Evolutionary conservation across 2,113 vertebrate genomes (phyloP), one percentile per base, ranked within the genome.

Genomic region (Oreocharis arfaki): DNA sequence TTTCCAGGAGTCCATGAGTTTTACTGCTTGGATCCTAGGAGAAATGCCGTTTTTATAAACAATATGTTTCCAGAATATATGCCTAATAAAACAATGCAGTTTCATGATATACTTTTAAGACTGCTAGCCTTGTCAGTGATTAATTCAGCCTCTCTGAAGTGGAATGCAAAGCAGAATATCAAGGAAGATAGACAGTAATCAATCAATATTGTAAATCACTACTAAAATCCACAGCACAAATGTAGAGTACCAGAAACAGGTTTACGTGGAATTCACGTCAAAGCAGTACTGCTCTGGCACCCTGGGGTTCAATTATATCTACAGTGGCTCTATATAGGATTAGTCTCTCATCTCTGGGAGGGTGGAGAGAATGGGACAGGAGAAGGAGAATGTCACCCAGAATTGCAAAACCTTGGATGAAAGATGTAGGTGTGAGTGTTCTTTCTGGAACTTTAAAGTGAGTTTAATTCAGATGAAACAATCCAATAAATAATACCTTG

Each of bases 391-490:
- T 95, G 94, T 96, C 94, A 96, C 63, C 75, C 76, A 88, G 78
- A 89, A 81, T 44, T 96, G 92, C 89, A 92, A 94, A 94, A 78
- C 16, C 79, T 90, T 68, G 82, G 79, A 96, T 97, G 93, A 97
- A 97, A 96, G 95, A 97, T 97, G 89, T 84, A 74, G 30, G 65
- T 76, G 57, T 71, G 79, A 93, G 67, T 0, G 0, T 67, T 92
- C 92, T 82, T 94, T 89, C 93, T 95, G 81, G 79, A 97, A 94
- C 76, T 96, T 97, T 93, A 95, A 96, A 96, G 79, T 61, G 73
- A 96, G 84, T 93, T 94, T 96, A 95, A 96, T 96, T 97, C 94
- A 96, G 93, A 96, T 93, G 87, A 96, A 96, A 96, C 87, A 89
- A 90, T 59, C 82, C 82, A 94, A 97, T 96, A 96, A 96, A 96